A percentile compares a stretch with the other conserved stretches of the same genome.
phyloP scores from a whole-genome alignment of 2,797 vertebrate genomes.

The Rhinella marina region DNA sequence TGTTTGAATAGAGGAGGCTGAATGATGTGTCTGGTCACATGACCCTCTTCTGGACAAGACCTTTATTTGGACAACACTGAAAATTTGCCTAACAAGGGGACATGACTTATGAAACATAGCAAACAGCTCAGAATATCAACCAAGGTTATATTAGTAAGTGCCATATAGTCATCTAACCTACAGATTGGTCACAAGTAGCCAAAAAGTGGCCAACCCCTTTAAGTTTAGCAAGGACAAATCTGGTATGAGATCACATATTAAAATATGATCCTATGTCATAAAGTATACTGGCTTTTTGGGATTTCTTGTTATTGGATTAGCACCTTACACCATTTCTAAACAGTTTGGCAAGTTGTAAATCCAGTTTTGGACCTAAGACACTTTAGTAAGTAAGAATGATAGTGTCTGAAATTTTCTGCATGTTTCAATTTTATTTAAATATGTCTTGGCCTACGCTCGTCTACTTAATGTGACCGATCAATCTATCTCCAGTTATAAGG shows the following conservation, averaged over 20 bases:
- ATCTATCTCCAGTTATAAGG: constrained; percentile 41
- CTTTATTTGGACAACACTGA: too few relatives aligned
- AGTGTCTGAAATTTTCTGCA: constrained; percentile 40
- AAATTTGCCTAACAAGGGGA: too few relatives aligned
- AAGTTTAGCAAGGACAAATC: not conserved
- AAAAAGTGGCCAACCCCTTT: too few relatives aligned
- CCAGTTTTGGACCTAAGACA: constrained; percentile 43
- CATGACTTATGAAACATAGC: too few relatives aligned
- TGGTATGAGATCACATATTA: not conserved
- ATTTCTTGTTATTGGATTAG: constrained; percentile 17
- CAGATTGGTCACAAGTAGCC: too few relatives aligned
- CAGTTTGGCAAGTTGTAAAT: constrained; percentile 43
- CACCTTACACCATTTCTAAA: constrained; percentile 4
- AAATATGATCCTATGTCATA: not conserved
- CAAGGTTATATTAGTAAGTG: too few relatives aligned
- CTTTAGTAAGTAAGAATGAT: constrained; percentile 49
- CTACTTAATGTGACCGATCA: constrained; percentile 50
- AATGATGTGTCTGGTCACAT: too few relatives aligned
- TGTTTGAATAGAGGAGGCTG: too few relatives aligned
- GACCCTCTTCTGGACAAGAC: too few relatives aligned
- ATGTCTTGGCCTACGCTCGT: constrained; percentile 44
- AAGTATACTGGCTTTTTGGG: not conserved
- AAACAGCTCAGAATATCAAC: too few relatives aligned
- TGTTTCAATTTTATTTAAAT: constrained; percentile 55
- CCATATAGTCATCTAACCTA: too few relatives aligned